Percentiles rank a stretch among this genome's conserved stretches.
Conservation (phyloP, 2,113 vertebrate genomes). For the Prionailurus bengalensis region DNA sequence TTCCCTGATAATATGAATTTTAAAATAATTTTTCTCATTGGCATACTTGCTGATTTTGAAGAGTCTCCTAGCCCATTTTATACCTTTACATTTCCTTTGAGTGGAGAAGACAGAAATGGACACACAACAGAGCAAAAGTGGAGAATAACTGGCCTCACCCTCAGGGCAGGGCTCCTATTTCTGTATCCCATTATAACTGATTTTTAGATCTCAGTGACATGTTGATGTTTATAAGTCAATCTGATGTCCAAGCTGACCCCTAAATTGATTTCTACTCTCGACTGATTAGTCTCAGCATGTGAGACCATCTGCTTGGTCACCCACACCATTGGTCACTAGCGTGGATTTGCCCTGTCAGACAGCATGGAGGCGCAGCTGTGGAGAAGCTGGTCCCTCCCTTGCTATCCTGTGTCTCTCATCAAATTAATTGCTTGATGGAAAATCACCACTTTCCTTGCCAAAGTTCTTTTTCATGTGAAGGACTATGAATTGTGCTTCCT, state of each 20-base stretch:
- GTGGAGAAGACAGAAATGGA: neutral
- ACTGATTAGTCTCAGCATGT: no score
- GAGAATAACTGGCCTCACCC: neutral
- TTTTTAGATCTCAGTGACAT: slow-evolving; percentile 19
- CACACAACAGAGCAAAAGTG: neutral
- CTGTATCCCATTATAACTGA: neutral
- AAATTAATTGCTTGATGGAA: neutral
- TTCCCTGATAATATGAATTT: neutral
- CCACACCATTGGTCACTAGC: neutral
- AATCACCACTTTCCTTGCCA: neutral
- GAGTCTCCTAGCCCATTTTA: neutral
- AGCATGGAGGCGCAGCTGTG: neutral
- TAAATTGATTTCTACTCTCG: neutral
- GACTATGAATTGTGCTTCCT: neutral
- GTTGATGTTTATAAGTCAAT: neutral
- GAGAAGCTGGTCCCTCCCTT: neutral
- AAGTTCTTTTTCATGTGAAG: neutral
- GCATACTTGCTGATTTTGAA: neutral
- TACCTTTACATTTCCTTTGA: neutral
- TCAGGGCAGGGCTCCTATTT: neutral
- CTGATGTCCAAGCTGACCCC: neutral
- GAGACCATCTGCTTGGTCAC: neutral
- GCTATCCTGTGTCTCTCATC: neutral
- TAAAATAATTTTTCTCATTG: neutral
- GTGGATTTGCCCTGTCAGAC: neutral